Evolutionary conservation across 2,888 invertebrate species (phyloP), one percentile per base, ranked within the genome.

Genomic region (Dicyrtoma fusca): DNA sequence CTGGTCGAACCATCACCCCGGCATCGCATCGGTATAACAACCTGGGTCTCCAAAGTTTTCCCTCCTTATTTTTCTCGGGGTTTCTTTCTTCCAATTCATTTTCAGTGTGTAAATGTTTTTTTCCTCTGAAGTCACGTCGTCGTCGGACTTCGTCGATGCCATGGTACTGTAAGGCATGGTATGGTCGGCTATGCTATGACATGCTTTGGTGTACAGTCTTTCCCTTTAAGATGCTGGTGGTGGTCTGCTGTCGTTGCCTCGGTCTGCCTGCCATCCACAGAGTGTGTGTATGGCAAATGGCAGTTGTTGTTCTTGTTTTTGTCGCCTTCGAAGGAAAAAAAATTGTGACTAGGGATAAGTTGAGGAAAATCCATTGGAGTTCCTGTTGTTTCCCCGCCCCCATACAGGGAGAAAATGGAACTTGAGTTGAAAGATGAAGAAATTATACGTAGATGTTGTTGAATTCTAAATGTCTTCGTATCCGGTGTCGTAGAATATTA

Each of bases 401-500:
- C 19, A 8, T 14, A 25, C 59, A 1, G 17, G 51, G 51, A 51
- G 51, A 11, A 51, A 6, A 21, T n/a, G n/a, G 51, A 11, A 17
- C 53, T 21, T n/a, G 53, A 53, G 3, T 26, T 55, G 59, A 13
- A 34, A 26, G 2, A n/a, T 59, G 25, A 14, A 59, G 25, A 13
- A n/a, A 49, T 57, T 25, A 14, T 55, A 55, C n/a, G 23, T 25
- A 19, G 26, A 17, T 14, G 42, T 61, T 17, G 49, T 49, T 49
- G 14, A 49, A 49, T 64, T 49, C 26, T 5, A 11, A 51, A 26
- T 49, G 51, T 64, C 51, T 64, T 51, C 64, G 51, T 64, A 64
- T 64, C 64, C 64, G 64, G 64, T 49, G 64, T 64, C 17, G 51
- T 23, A 10, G 64, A 64, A 51, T 64, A 64, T 63, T 64, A 64